Conservation (phyloP, 2,888 invertebrate genomes). For the Troilus luridus region DNA sequence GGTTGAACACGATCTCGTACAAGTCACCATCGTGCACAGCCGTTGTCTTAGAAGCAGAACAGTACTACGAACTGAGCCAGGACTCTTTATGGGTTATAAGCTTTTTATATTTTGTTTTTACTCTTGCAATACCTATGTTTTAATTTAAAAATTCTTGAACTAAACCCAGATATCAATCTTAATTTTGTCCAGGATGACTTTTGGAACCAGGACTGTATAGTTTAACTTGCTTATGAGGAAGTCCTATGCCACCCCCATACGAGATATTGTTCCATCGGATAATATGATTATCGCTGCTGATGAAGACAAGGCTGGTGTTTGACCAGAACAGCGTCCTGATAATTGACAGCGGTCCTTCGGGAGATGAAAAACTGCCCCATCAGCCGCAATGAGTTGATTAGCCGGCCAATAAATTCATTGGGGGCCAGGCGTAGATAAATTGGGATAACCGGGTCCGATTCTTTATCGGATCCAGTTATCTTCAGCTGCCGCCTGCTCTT, state of each 20-base stretch:
- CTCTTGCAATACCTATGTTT: too few species aligned
- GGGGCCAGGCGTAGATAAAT: background rate
- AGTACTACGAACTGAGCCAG: too few species aligned
- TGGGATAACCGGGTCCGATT: background rate
- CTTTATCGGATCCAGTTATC: background rate
- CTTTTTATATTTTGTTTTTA: too few species aligned
- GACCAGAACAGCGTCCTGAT: background rate
- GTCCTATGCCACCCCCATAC: background rate
- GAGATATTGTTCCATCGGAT: background rate
- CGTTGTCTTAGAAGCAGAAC: too few species aligned
- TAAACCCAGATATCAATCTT: too few species aligned
- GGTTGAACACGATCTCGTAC: too few species aligned
- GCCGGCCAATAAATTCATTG: conserved; percentile 36
- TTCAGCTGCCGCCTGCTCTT: background rate
- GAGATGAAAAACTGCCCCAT: conserved; percentile 43
- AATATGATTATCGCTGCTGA: background rate
- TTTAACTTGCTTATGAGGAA: too few species aligned
- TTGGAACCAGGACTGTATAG: too few species aligned
- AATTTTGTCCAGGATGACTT: too few species aligned
- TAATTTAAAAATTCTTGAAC: too few species aligned
- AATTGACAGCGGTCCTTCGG: conserved; percentile 12
- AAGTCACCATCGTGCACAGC: too few species aligned
- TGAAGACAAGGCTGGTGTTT: background rate
- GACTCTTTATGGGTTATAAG: too few species aligned
- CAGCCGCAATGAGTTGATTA: conserved; percentile 44